Conservation (phyloP, 2,113 vertebrate genomes). For the Myocastor coypus region DNA sequence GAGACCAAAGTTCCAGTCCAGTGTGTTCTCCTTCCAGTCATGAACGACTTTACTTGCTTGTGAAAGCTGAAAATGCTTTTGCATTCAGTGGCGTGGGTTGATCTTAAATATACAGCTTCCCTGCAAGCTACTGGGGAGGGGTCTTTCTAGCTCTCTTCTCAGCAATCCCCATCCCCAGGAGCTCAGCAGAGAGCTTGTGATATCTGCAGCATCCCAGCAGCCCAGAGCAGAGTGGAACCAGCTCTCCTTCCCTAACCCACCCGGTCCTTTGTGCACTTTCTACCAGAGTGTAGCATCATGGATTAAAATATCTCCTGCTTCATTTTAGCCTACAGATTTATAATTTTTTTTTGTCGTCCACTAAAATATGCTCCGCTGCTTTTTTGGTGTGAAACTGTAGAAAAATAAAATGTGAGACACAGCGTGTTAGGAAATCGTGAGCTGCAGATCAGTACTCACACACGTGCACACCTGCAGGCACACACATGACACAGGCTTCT, state of each 20-base stretch:
- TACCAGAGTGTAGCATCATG: neutral
- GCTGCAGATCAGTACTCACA: neutral
- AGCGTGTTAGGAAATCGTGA: conserved; percentile 83
- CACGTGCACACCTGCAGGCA: neutral
- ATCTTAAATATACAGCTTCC: neutral
- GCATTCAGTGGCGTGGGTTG: neutral
- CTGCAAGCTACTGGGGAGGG: neutral
- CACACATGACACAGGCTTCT: neutral
- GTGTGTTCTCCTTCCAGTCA: neutral
- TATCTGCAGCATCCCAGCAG: neutral
- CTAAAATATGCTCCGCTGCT: conserved; percentile 82
- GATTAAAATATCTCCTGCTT: conserved; percentile 61
- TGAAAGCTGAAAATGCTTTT: neutral
- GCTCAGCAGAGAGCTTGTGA: neutral
- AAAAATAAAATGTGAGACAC: conserved; percentile 13
- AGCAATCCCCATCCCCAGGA: neutral
- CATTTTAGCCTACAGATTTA: conserved; percentile 75
- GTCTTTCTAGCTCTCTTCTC: neutral
- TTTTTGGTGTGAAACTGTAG: conserved; percentile 74
- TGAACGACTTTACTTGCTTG: neutral
- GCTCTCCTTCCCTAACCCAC: neutral
- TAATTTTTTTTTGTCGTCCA: conserved; percentile 66
- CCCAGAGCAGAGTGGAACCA: neutral
- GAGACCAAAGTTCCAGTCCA: neutral
- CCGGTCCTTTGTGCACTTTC: neutral